These are phyloP conservation scores for Melangyna quadrimaculata DNA, from an alignment of 2,888 invertebrate genomes.

Conservation along the genomic window DNA sequence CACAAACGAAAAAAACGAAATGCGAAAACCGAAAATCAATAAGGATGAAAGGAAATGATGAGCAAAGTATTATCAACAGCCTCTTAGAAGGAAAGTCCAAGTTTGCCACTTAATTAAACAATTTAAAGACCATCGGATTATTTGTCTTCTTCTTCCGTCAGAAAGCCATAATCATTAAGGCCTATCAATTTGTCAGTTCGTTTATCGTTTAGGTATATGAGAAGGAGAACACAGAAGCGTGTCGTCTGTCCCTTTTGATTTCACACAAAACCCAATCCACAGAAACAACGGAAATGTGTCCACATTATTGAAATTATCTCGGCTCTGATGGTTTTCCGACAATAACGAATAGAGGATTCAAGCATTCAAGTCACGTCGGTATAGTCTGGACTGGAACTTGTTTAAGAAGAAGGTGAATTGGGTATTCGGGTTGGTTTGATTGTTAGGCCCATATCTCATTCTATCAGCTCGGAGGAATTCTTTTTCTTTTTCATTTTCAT, in stretches of 20 bases:
- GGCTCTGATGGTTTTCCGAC: slow-evolving; percentile 39
- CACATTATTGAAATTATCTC: slow-evolving; percentile 67
- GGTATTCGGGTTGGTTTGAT: slow-evolving; percentile 34
- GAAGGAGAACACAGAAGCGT: slow-evolving; percentile 16
- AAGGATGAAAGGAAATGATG: not conserved
- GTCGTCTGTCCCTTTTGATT: slow-evolving; percentile 31
- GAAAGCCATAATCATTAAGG: slow-evolving; percentile 44
- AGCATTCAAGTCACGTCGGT: slow-evolving; percentile 64
- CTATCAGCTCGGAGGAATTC: not conserved
- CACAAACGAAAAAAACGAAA: not conserved
- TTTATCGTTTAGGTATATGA: slow-evolving; percentile 21
- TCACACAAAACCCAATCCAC: not conserved
- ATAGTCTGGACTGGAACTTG: slow-evolving; percentile 39
- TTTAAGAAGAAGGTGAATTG: slow-evolving; percentile 42
- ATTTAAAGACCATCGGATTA: slow-evolving; percentile 54
- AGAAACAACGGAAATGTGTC: slow-evolving; percentile 48
- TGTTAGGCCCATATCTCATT: not conserved
- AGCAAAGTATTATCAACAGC: not conserved
- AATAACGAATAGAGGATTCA: slow-evolving; percentile 49
- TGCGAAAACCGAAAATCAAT: slow-evolving; percentile 57
- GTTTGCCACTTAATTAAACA: slow-evolving; percentile 66
- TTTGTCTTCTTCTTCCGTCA: slow-evolving; percentile 40
- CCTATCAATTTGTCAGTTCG: slow-evolving; percentile 66
- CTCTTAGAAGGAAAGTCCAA: slow-evolving; percentile 26
- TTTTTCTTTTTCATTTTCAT: not conserved